Conservation (phyloP, 2,888 invertebrate genomes). For the Epiblema foenella region DNA sequence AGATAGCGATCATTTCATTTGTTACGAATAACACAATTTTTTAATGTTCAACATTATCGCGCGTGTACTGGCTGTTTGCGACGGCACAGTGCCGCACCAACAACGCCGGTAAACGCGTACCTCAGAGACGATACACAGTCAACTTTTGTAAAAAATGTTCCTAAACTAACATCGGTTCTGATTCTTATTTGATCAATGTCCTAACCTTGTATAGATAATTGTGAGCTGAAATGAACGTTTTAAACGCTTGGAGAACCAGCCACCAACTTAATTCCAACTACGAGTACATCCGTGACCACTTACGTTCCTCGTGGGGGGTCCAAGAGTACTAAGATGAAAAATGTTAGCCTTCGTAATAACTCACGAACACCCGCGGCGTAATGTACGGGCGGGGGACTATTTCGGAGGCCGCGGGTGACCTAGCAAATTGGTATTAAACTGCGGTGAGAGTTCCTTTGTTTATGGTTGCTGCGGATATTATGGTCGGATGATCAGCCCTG, state of each 20-base stretch:
- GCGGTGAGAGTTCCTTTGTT: slow-evolving; percentile 43
- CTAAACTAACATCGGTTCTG: no score
- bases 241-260: no score
- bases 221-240: no score
- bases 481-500: slow-evolving; percentile 8
- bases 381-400: slow-evolving; percentile 31
- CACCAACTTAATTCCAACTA: slow-evolving; percentile 14
- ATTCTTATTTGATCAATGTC: no score
- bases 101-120: no score
- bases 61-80: no score
- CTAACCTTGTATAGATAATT: no score
- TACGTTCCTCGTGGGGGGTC: slow-evolving; percentile 37
- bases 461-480: slow-evolving; percentile 16
- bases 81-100: no score
- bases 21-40: not conserved
- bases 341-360: slow-evolving; percentile 38
- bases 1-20: no score
- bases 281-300: slow-evolving; percentile 33
- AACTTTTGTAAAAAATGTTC: no score
- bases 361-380: slow-evolving; percentile 39
- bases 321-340: slow-evolving; percentile 43
- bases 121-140: no score
- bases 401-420: slow-evolving; percentile 43
- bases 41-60: no score
- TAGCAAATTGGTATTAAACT: slow-evolving; percentile 42